Base-by-base conservation (phyloP, 2,797 vertebrate species). In the Gambelia wislizenii region DNA sequence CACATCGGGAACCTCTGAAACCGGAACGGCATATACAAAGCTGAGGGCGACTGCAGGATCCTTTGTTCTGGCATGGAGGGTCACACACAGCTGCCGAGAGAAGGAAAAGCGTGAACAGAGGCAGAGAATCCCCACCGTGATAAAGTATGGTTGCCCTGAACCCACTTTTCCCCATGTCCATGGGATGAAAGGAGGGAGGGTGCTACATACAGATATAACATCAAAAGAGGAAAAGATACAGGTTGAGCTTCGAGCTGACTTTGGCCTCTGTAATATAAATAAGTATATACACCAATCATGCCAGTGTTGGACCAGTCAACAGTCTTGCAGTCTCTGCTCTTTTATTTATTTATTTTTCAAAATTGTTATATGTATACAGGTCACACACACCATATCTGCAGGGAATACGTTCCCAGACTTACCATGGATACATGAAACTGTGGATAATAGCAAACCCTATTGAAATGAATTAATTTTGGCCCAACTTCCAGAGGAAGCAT, bases 51-150 rank as follows among this genome's bases (percentile, higher is more conserved):
- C 98, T 99, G 97, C 99, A 99, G 94, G 98, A 98, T 93, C 98
- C 98, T 14, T 98, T 98, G 97, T 99, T 99, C 97, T 98, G 98
- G 97, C 99, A 99, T 0, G 98, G 98, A 0, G 98, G 99, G 94
- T 98, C 97, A 91, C 99, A 99, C 94, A 99, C 98, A 44, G 99
- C 98, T 99, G 97, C 79, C 77, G 93, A 94, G 83, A 97, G 85
- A 96, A 84, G 81, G 87, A 92, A 84, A 90, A 56, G 30, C 1
- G 49, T 95, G 88, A 95, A 86, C 16, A n/a, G 83, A 52, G 22
- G 59, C 42, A 22, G 0, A 0, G 14, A 69, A 33, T 39, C 56
- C 52, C 14, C 0, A 52, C 7, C 0, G 42, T 42, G 69, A 85
- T 0, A 0, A 13, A 18, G 22, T 86, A 2, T 76, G 12, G 5